These are phyloP conservation scores for Metaphire vulgaris DNA, from an alignment of 1,140 invertebrate genomes.

Conservation along the genomic window DNA sequence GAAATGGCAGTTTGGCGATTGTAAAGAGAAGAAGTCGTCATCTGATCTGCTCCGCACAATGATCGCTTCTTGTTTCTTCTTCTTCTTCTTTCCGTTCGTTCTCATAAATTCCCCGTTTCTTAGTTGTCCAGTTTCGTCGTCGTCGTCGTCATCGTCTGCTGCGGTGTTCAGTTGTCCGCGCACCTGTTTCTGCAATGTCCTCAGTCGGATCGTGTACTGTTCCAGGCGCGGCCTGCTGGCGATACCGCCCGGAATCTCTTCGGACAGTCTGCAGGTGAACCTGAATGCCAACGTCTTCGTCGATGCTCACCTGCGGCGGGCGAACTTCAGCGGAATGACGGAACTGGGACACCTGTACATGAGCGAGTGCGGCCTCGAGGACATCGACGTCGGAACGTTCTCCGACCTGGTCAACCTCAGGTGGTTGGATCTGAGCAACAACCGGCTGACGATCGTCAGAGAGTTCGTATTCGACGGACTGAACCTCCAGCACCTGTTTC, in stretches of 20 bases:
- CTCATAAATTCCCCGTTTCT: neutral
- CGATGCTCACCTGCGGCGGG: constrained; percentile 34
- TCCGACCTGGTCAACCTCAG: constrained; percentile 41
- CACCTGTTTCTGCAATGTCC: constrained; percentile 45
- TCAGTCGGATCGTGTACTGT: constrained; percentile 47
- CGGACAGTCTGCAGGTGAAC: constrained; percentile 43
- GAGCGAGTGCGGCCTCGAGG: constrained; percentile 47
- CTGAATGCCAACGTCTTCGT: constrained; percentile 46
- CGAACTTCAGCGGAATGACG: constrained; percentile 42
- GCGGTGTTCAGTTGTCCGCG: constrained; percentile 37
- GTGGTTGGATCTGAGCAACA: constrained; percentile 49
- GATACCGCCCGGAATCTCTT: constrained; percentile 46
- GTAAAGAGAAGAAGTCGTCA: no score
- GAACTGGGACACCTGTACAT: constrained; percentile 45
- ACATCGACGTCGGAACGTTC: constrained; percentile 45
- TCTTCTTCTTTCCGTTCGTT: neutral
- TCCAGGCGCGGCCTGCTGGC: constrained; percentile 38
- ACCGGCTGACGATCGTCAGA: constrained; percentile 41
- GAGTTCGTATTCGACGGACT: constrained; percentile 48
- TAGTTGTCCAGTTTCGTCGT: neutral
- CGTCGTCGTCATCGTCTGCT: neutral
- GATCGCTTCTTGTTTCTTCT: neutral
- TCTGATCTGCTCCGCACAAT: no score
- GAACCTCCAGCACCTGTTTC: constrained; percentile 44
- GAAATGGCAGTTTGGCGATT: no score